Evolutionary conservation across 2,113 vertebrate species (phyloP), one percentile per base, ranked within the genome.

Genomic region (Oryzias celebensis): DNA sequence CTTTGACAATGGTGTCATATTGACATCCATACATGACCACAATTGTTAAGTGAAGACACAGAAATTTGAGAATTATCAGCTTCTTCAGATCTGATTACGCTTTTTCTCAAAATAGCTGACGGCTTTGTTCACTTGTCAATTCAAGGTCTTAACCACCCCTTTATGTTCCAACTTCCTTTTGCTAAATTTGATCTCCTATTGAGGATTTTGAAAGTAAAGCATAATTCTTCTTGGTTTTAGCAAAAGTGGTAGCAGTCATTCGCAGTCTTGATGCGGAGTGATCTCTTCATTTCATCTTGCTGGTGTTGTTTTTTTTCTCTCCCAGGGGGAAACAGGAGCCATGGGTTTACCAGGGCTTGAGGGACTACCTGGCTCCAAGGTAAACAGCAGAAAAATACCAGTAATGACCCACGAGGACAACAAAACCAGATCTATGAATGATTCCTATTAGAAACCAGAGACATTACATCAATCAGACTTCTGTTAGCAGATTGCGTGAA

Each of bases 301-400:
- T 58, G 58, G 60, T 54, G 65, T 23, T 81, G 63, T 82, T 54
- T 83, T 78, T 72, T 63, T 83, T 78, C 58, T 90, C 68, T 85
- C 83, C 41, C 75, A 99, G 97, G 96, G 97, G 49, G 96, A 98
- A 52, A 91, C 93, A 14, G 97, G 97, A 65, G 87, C 91, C 0
- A 98, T 98, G 96, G 97, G 97, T 73, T 87, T 99, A 78, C 96
- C 96, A 50, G 97, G 97, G 66, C 88, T 97, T 53, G 96, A 99
- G 91, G 97, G 97, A 65, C 91, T 97, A 63, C 93, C 94, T 58
- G 97, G 97, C 62, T 81, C 93, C 85, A 99, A 99, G 94, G 96
- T 98, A 94, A 72, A 88, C 13, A 26, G 56, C 43, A 13, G 16
- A 45, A 28, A 59, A 36, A 53, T 10, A 36, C 31, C 36, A 36